phyloP scores from a whole-genome alignment of 2,797 vertebrate genomes.

The Lindbergichthys nudifrons region DNA sequence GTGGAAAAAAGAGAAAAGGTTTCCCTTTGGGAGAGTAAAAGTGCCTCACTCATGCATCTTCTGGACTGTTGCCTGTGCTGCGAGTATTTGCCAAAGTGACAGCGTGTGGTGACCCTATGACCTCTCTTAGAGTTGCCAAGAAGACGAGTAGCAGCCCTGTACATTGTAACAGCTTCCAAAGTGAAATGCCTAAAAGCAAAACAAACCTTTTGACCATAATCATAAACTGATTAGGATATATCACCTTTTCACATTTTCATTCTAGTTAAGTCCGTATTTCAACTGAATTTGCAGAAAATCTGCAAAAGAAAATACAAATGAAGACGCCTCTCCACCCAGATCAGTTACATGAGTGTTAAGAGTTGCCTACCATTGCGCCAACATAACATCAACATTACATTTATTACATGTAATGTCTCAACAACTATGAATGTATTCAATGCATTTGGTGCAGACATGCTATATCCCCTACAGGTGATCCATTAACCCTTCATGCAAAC shows the following conservation, averaged over 20 bases:
- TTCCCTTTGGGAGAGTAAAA: slow-evolving; percentile 22
- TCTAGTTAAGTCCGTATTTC: too few species aligned
- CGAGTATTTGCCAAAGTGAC: not conserved
- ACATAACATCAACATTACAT: too few species aligned
- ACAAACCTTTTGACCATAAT: not conserved
- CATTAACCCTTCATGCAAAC: too few species aligned
- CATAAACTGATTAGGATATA: not conserved
- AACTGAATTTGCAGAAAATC: not conserved
- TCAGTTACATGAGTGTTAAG: too few species aligned
- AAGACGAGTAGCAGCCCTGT: not conserved
- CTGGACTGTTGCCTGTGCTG: slow-evolving; percentile 1
- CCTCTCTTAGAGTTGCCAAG: not conserved
- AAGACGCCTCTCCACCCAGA: too few species aligned
- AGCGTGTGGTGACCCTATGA: slow-evolving; percentile 1
- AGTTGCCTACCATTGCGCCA: too few species aligned
- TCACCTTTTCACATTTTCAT: not conserved
- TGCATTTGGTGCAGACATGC: too few species aligned
- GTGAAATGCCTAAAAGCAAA: not conserved
- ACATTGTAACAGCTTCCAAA: not conserved
- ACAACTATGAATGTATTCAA: too few species aligned
- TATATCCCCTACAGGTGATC: too few species aligned
- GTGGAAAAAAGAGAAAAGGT: slow-evolving; percentile 17
- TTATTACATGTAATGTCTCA: too few species aligned
- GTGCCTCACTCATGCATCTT: not conserved
- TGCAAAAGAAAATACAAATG: not conserved